Percentiles rank a stretch among this genome's conserved stretches.
These are phyloP conservation scores for Neoniphon sammara DNA, from an alignment of 2,797 vertebrate species.

Conservation along the genomic window DNA sequence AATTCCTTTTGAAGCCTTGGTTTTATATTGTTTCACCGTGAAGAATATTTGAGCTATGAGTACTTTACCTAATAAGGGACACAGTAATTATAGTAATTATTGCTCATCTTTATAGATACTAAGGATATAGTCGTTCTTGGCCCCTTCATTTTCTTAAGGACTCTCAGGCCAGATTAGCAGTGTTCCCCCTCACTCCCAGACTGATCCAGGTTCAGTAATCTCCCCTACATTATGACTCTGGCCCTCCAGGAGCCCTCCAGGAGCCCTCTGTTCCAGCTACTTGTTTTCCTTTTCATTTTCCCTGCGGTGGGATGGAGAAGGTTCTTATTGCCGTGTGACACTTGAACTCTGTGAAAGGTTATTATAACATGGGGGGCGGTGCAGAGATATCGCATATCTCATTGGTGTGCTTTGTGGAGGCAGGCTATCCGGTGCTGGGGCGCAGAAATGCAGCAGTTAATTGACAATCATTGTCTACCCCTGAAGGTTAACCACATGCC, in stretches of 20 bases:
- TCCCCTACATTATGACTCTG: constrained; percentile 75
- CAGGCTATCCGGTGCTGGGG: constrained; percentile 74
- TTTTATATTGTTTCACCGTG: background rate
- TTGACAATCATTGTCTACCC: constrained; percentile 85
- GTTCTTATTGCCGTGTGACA: constrained; percentile 84
- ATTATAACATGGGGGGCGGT: constrained; percentile 80
- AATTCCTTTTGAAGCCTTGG: background rate
- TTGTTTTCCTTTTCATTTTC: constrained; percentile 87
- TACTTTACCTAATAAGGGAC: background rate
- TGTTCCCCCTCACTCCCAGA: constrained; percentile 66
- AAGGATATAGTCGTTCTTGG: constrained; percentile 54
- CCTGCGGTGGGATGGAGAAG: constrained; percentile 79
- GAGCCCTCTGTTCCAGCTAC: constrained; percentile 80
- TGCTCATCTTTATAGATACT: constrained; percentile 51
- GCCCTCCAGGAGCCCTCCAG: constrained; percentile 73
- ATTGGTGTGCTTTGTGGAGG: constrained; percentile 75
- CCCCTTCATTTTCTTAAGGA: constrained; percentile 75
- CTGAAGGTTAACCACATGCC: constrained; percentile 83
- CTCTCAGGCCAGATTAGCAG: constrained; percentile 80
- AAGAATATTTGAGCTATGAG: constrained; percentile 10
- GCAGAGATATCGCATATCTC: constrained; percentile 79
- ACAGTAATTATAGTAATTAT: constrained; percentile 55
- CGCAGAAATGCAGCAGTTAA: constrained; percentile 80
- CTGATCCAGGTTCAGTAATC: constrained; percentile 82
- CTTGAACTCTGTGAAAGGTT: constrained; percentile 87